phyloP scores from a whole-genome alignment of 2,797 vertebrate genomes.

The Catharus ustulatus region DNA sequence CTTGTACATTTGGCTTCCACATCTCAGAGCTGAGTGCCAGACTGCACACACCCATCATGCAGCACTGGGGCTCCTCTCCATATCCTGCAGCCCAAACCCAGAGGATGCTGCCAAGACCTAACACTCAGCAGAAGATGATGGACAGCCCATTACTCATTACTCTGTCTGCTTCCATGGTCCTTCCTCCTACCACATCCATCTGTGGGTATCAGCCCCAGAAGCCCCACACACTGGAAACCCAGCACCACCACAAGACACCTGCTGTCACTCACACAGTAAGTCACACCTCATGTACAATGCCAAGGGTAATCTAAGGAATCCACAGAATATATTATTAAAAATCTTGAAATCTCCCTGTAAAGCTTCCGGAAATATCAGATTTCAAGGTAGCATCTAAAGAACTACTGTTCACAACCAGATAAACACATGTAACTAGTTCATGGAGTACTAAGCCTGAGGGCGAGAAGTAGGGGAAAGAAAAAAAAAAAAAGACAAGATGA shows the following conservation, averaged over 20 bases:
- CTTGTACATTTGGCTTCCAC: not conserved
- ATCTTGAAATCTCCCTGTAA: not conserved
- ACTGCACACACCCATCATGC: fast-evolving
- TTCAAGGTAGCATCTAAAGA: not conserved
- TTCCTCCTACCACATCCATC: not conserved
- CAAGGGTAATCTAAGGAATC: not conserved
- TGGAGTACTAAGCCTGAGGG: not conserved
- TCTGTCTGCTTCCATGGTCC: not conserved
- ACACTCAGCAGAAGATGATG: not conserved
- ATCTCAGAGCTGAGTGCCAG: not conserved
- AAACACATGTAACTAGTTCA: conserved; percentile 29
- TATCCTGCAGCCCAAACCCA: not conserved
- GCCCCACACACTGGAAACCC: fast-evolving
- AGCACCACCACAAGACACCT: not conserved
- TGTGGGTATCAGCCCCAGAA: not conserved
- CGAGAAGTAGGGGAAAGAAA: not conserved
- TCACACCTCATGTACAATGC: fast-evolving
- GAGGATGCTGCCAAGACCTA: fast-evolving
- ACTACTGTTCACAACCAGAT: not conserved
- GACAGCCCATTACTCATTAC: not conserved
- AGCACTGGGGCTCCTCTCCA: not conserved
- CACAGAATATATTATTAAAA: not conserved
- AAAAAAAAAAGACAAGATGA: not conserved
- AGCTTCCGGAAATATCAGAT: not conserved
- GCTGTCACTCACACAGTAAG: fast-evolving